phyloP scores from a whole-genome alignment of 2,113 vertebrate species.

The Anarhynchus alexandrinus region DNA sequence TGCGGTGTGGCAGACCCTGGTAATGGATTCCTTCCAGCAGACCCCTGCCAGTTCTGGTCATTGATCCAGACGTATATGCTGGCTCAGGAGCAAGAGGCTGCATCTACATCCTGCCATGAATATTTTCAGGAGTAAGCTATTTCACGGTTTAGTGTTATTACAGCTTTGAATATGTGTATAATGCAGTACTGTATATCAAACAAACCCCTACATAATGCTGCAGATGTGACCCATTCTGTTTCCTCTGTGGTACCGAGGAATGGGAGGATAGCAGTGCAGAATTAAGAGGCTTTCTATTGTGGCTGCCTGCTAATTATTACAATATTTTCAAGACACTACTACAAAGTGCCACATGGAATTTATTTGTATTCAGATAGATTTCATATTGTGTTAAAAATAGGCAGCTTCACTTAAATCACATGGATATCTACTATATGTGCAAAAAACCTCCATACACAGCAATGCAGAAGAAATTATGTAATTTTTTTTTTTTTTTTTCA shows the following conservation, averaged over 20 bases:
- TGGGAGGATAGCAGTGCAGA: conserved; percentile 11
- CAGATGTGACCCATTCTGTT: conserved; percentile 56
- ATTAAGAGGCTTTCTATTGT: conserved; percentile 56
- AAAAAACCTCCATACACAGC: neutral
- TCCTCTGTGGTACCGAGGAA: conserved; percentile 18
- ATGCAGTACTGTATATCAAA: conserved; percentile 42
- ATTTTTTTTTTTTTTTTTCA: neutral
- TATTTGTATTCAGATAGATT: conserved; percentile 62
- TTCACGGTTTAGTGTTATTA: conserved; percentile 43
- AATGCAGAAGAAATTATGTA: conserved; percentile 30
- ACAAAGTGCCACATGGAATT: conserved; percentile 24
- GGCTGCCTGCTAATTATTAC: conserved; percentile 48
- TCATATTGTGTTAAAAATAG: conserved; percentile 56
- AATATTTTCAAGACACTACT: conserved; percentile 53
- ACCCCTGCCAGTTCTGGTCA: neutral
- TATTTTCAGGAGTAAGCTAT: conserved; percentile 54
- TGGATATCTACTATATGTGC: conserved; percentile 5
- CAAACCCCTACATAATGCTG: conserved; percentile 31
- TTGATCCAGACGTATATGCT: neutral
- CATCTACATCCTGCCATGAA: neutral
- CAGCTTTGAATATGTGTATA: conserved; percentile 33
- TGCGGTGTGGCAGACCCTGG: neutral
- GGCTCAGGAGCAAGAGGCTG: neutral
- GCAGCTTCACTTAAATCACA: conserved; percentile 36
- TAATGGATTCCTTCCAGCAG: neutral